These are phyloP conservation scores for Spodoptera picta DNA, from an alignment of 2,888 invertebrate genomes.

Conservation along the genomic window DNA sequence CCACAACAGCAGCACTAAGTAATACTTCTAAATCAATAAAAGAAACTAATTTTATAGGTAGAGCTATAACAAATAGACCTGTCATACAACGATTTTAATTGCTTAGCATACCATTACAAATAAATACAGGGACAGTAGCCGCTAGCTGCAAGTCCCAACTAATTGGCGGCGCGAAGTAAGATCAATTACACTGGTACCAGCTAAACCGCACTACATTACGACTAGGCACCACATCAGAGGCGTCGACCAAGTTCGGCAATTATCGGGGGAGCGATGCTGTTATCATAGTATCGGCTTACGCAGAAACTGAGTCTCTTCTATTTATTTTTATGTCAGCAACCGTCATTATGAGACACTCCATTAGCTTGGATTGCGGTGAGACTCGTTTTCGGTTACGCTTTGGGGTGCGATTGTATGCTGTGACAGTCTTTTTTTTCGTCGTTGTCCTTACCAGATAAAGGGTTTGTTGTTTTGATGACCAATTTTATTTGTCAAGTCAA, in stretches of 20 bases:
- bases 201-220: conserved; percentile 80
- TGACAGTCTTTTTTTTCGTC: conserved; percentile 67
- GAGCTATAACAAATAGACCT: conserved; percentile 30
- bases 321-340: conserved; percentile 89
- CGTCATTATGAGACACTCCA: conserved; percentile 89
- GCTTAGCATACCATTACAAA: conserved; percentile 32
- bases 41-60: conserved; percentile 7
- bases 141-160: conserved; percentile 39
- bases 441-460: conserved; percentile 67
- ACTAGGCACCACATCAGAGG: conserved; percentile 68
- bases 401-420: conserved; percentile 83
- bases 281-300: conserved; percentile 89
- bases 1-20: too few relatives aligned
- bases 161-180: conserved; percentile 59
- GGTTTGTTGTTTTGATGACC: conserved; percentile 61
- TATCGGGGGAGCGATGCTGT: conserved; percentile 87
- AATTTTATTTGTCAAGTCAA: conserved; percentile 40
- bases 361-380: conserved; percentile 88
- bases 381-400: conserved; percentile 87
- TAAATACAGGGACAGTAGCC: conserved; percentile 42
- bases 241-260: conserved; percentile 84
- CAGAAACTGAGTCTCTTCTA: conserved; percentile 89
- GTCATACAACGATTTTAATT: conserved; percentile 51
- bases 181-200: conserved; percentile 78
- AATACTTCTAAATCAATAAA: too few relatives aligned